Evolutionary conservation across 1,140 invertebrate species (phyloP), one percentile per base, ranked within the genome.

Genomic region (Temnothorax longispinosus): DNA sequence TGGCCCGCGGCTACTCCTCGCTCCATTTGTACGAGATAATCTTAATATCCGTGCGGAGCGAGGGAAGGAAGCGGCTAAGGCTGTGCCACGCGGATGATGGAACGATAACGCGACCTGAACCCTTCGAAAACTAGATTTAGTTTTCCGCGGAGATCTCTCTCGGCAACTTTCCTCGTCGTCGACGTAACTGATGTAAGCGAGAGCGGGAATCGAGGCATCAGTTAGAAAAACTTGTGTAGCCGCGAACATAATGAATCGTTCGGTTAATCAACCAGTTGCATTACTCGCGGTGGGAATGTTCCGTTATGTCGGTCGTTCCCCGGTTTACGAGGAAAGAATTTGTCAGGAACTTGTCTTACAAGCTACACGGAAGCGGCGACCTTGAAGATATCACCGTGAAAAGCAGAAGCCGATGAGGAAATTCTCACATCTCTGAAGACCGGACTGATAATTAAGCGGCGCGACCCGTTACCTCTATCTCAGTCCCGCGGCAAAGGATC

Each of bases 11-110:
- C 85, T 71, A n/a, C 21, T 86, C 47, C 32, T 81, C 64, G 64
- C 52, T 82, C 62, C 64, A 82, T 71, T 86, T 69, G 64, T 64
- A 58, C 77, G 44, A 72, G 85, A 82, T 86, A 71, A 62, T 86
- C 62, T 69, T 82, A 35, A 82, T 81, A 71, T 58, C 65, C 56
- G 56, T 2, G 38, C 27, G 27, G 18, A 35, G 41, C n/a, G 15
- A 67, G 69, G 60, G 62, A 60, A 56, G 44, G 64, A 69, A 50
- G 32, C 76, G 50, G 15, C 27, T 27, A 27, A 27, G 27, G 27
- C 27, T 71, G 44, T 3, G 47, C 13, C 35, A 11, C 65, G 27
- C 27, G 27, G 54, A 71, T 82, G 62, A 65, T 60, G 47, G n/a
- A 85, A 78, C 41, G 85, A 82, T 86, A 81, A 67, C 35, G 84